A percentile compares a stretch with the other conserved stretches of the same genome.
Conservation (phyloP, 1,140 invertebrate genomes). For the Dendroctonus ponderosae region DNA sequence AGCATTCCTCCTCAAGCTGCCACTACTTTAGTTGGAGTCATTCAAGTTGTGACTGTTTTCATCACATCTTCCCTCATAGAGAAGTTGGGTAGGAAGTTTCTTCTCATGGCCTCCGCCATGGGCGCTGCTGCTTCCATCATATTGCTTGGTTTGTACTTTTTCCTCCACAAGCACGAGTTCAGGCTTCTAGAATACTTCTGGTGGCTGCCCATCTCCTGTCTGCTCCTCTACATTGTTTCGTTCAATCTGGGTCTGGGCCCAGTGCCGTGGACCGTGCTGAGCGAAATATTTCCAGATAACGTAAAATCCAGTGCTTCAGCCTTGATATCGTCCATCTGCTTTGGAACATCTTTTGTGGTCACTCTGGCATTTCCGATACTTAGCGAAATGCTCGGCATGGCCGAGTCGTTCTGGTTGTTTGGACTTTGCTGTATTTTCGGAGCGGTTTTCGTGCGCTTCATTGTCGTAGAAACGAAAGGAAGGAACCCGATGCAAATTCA, state of each 20-base stretch:
- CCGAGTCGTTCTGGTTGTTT: constrained; percentile 79
- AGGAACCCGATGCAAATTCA: constrained; percentile 62
- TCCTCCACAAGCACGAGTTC: constrained; percentile 38
- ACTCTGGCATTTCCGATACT: constrained; percentile 71
- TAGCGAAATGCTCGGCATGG: constrained; percentile 59
- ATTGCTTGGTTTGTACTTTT: constrained; percentile 44
- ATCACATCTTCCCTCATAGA: constrained; percentile 73
- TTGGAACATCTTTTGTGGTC: constrained; percentile 76
- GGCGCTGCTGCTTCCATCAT: constrained; percentile 54
- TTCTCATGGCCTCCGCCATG: constrained; percentile 67
- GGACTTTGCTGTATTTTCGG: constrained; percentile 53
- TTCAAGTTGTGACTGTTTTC: constrained; percentile 74
- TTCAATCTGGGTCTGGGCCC: constrained; percentile 68
- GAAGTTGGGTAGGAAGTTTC: constrained; percentile 65
- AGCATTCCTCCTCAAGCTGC: constrained; percentile 56
- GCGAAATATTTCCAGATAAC: constrained; percentile 75
- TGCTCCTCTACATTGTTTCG: constrained; percentile 42
- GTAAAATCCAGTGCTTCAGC: constrained; percentile 73
- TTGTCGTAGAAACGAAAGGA: constrained; percentile 81
- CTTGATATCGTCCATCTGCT: constrained; percentile 72
- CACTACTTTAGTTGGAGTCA: constrained; percentile 74
- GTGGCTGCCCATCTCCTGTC: constrained; percentile 44
- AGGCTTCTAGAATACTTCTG: constrained; percentile 36
- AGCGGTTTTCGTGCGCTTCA: constrained; percentile 58
- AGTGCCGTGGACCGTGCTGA: constrained; percentile 79